Evolutionary conservation across 2,888 invertebrate genomes (phyloP), one percentile per base, ranked within the genome.

Genomic region (Autographa gamma): DNA sequence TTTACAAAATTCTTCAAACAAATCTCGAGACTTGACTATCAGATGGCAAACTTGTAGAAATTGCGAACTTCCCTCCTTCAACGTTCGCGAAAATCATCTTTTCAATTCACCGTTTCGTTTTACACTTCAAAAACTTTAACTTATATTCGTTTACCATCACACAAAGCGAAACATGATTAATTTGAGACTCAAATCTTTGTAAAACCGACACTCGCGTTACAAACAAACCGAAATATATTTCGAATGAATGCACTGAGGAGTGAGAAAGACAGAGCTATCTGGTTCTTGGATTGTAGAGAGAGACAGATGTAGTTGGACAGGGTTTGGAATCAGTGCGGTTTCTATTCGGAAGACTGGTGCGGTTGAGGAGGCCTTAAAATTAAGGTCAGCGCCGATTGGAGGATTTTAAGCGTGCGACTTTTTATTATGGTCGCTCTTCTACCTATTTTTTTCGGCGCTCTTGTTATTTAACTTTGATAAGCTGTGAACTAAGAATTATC

Each of bases 301-400:
- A 62, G 81, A 74, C 61, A 80, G 74, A 75, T 84, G 75, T 82
- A 74, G 68, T 79, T 54, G 69, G 74, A 70, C 79, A 71, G 31
- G 74, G 68, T 67, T 75, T 78, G 78, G 83, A 85, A 87, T 85
- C 78, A 79, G 84, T 85, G 86, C 66, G 89, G 89, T 87, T 85
- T 83, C 77, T 69, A 80, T 83, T 82, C 81, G 85, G 84, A 87
- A 86, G 84, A 83, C 80, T 79, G 74, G 76, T 76, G 80, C 79
- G 81, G 81, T 84, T 83, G 78, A 78, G 73, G 79, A 84, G 80
- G 77, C 77, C 73, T 77, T 70, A 63, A 78, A 71, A 79, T 79
- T 80, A 81, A 81, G 82, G 84, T 73, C 76, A 78, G 66, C 63
- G n/a, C 60, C 60, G 67, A 79, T 74, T 76, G 71, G 64, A 73